These are phyloP conservation scores for Numenius phaeopus DNA, from an alignment of 2,797 vertebrate species.

Conservation along the genomic window DNA sequence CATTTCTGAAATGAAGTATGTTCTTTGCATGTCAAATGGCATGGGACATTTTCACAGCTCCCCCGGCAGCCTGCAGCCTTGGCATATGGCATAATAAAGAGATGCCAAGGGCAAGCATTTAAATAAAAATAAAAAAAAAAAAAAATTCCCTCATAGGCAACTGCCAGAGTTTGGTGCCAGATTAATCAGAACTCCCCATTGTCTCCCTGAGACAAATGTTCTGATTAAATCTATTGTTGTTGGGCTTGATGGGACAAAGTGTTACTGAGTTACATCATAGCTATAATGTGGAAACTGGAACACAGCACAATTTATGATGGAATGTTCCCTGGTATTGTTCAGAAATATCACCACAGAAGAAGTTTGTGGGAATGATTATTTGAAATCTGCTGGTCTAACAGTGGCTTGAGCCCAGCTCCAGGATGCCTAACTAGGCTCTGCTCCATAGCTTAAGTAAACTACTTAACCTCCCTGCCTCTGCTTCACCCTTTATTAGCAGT, in stretches of 20 bases:
- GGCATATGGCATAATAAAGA: background rate
- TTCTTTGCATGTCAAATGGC: conserved; percentile 24
- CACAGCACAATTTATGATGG: conserved; percentile 57
- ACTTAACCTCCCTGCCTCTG: conserved; percentile 44
- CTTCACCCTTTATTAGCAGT: conserved; percentile 1
- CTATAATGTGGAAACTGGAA: conserved; percentile 65
- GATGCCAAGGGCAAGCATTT: conserved; percentile 32
- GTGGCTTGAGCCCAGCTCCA: conserved; percentile 20
- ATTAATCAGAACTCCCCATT: conserved; percentile 68
- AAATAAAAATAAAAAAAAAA: background rate
- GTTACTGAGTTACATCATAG: conserved; percentile 58
- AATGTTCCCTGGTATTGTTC: conserved; percentile 55
- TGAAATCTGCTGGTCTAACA: conserved; percentile 24
- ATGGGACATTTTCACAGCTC: background rate
- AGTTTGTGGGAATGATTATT: conserved; percentile 53
- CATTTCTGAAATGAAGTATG: conserved; percentile 6
- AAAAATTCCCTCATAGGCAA: background rate
- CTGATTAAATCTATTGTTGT: conserved; percentile 59
- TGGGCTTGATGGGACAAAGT: conserved; percentile 47
- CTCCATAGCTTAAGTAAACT: conserved; percentile 42
- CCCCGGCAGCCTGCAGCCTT: conserved; percentile 3
- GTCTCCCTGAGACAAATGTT: conserved; percentile 67
- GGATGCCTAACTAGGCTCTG: conserved; percentile 28
- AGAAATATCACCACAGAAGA: conserved; percentile 45
- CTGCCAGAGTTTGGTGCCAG: conserved; percentile 70